Evolutionary conservation across 2,888 invertebrate genomes (phyloP), one percentile per base, ranked within the genome.

Genomic region (Trichogramma evanescens): DNA sequence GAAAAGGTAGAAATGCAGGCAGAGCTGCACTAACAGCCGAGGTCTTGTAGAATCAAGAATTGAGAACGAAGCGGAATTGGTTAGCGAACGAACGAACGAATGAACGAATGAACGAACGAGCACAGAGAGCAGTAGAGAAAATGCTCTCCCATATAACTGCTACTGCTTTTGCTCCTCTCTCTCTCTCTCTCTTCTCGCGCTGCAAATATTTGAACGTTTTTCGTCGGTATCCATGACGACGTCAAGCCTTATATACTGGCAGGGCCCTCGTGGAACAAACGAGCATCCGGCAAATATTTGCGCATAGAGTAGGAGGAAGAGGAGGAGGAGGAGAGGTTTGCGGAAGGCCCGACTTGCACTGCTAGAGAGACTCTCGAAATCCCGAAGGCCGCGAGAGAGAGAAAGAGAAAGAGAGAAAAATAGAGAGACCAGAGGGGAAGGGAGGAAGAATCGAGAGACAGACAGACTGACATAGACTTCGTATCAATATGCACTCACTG

Each of bases 221-320:
- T 68, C 68, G 69, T 66, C 67, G 69, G 72, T 73, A 71, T 71
- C 72, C 72, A 71, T 73, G 72, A 66, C 71, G 63, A 71, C 71
- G 65, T 59, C 57, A 42, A 59, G 61, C 61, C 59, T 57, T 57
- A 56, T 58, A 40, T 45, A 46, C 48, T 40, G 26, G 56, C 38
- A 9, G 5, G 8, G 50, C 55, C 38, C 13, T 48, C 50, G 43
- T 50, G 61, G 53, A 48, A 40, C 10, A 50, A 59, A 54, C 59
- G 63, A 63, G 63, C 63, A 61, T 63, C 60, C 60, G 63, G 63
- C 65, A 65, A 65, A 65, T 65, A 65, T 65, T 65, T 65, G 65
- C 65, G 39, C 59, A 61, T 4, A 45, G 8, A 9, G 45, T n/a
- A n/a, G 45, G n/a, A 45, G 45, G 8, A 45, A 2, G 45, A 9